Percentiles rank a stretch among this genome's conserved stretches.
Conservation (phyloP, 2,888 invertebrate species). For the Parasteatoda lunata region DNA sequence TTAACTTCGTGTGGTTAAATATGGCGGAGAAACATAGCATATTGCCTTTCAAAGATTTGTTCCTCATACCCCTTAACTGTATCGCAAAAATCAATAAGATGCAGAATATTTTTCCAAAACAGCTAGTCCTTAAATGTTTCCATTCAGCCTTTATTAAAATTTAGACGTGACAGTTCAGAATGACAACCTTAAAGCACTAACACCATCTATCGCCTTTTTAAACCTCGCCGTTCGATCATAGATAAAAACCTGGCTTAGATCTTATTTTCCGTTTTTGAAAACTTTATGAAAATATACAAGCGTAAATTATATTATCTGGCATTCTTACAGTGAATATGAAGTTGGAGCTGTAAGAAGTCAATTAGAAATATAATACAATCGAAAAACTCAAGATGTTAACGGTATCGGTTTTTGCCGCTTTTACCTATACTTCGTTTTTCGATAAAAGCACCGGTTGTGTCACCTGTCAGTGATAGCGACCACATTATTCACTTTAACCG, state of each 20-base stretch:
- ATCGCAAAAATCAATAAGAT: background rate
- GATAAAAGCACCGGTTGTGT: slow-evolving; percentile 48
- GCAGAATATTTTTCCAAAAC: background rate
- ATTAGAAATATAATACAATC: slow-evolving; percentile 48
- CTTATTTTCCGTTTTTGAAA: background rate
- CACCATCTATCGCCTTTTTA: slow-evolving; percentile 18
- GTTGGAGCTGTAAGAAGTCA: slow-evolving; percentile 32
- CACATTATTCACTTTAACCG: slow-evolving; percentile 14
- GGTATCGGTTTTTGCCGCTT: slow-evolving; percentile 49
- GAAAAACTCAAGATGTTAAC: slow-evolving; percentile 39
- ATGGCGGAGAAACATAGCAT: background rate
- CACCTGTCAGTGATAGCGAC: slow-evolving; percentile 42
- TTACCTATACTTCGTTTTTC: slow-evolving; percentile 43
- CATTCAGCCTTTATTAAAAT: slow-evolving; percentile 1
- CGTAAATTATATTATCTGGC: too few species aligned
- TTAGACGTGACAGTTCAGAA: background rate
- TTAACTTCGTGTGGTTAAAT: too few species aligned
- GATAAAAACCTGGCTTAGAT: slow-evolving; percentile 1
- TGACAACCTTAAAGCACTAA: background rate
- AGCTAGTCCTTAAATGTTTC: background rate
- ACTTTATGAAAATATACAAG: too few species aligned
- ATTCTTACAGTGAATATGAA: too few species aligned
- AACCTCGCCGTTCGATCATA: slow-evolving; percentile 10
- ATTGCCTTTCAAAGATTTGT: background rate
- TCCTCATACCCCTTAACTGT: background rate